Base-by-base conservation (phyloP, 2,888 invertebrate species). In the Nowickia ferox region DNA sequence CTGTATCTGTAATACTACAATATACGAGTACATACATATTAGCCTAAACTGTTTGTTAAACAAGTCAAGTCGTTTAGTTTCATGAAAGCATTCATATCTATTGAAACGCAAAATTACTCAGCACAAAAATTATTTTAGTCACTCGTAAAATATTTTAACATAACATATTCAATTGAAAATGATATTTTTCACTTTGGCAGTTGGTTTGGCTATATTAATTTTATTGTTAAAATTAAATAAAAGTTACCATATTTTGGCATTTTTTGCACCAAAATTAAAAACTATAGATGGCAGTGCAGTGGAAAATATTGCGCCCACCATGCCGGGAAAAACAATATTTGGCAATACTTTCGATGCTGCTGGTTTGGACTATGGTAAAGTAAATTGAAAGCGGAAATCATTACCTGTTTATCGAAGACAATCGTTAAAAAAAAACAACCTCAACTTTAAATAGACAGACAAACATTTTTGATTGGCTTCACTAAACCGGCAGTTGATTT, bases 331-430 rank as follows among this genome's bases (percentile, higher is more conserved):
- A 2, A 89, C 89, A 1, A 90, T 91, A 1, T 91, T 92, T 77
- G 92, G 88, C 9, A 91, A 91, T 74, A 87, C 85, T 65, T 89
- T 92, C 17, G 92, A 92, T 86, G 69, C 88, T 10, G 22, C 89
- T 30, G 87, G 87, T 51, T 84, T 89, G 82, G 88, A 86, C 65
- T 87, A 87, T 42, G 89, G 90, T 90, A 79, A 77, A 69, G 9
- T n/a, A 4, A 1, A 6, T 30, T 30, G 8, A 71, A 44, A 71
- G n/a, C 1, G 84, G 30, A 30, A 30, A 30, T 6, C 6, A 6
- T 30, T 30, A 6, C 6, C 5, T 5, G 30, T 30, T 30, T 30
- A 30, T 30, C 6, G 30, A 30, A 30, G 30, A 30, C 30, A 30
- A 30, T 30, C 30, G 30, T 30, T 6, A 30, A 30, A 30, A 2